Evolutionary conservation across 2,888 invertebrate species (phyloP), one percentile per base, ranked within the genome.

Genomic region (Eutolmus rufibarbis): DNA sequence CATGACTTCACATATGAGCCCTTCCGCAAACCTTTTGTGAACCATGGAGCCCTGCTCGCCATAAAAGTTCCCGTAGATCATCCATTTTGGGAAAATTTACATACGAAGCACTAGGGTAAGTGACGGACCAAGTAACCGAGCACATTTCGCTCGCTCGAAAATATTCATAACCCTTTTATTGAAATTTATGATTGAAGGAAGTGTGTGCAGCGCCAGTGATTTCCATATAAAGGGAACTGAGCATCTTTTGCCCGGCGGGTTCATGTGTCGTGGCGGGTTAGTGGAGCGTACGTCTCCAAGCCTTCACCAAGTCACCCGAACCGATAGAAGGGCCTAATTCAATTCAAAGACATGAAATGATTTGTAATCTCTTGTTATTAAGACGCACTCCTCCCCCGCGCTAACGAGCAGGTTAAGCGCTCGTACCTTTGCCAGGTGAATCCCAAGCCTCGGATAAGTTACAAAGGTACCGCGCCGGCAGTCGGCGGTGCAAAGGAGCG

Each of bases 91-190:
- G 66, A 37, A 23, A 82, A 82, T 82, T 82, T 82, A 57, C 82
- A 82, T 82, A 78, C 23, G 16, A 46, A 82, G 37, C 23, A 82
- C 57, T n/a, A 23, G 82, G 66, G 82, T 66, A 82, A 82, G 82
- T 82, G 82, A 82, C 66, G 82, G 82, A 82, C 82, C 82, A 82
- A 82, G 82, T 37, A 82, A 66, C 82, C 82, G 51, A 57, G 82
- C 82, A 82, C 37, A 82, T 82, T 82, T 82, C 66, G 34, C 57
- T 40, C 57, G 82, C 66, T 82, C 57, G 19, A 86, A 86, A 56
- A 74, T 86, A 77, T 86, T 86, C 86, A 86, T 86, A 86, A 86
- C 86, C 86, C 86, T 86, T 66, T 85, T 86, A 86, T 86, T 86
- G 56, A 86, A 86, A 86, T 86, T 86, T 86, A 86, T 77, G 86